Conservation (phyloP, 2,113 vertebrate genomes). For the Corythaixoides concolor region DNA sequence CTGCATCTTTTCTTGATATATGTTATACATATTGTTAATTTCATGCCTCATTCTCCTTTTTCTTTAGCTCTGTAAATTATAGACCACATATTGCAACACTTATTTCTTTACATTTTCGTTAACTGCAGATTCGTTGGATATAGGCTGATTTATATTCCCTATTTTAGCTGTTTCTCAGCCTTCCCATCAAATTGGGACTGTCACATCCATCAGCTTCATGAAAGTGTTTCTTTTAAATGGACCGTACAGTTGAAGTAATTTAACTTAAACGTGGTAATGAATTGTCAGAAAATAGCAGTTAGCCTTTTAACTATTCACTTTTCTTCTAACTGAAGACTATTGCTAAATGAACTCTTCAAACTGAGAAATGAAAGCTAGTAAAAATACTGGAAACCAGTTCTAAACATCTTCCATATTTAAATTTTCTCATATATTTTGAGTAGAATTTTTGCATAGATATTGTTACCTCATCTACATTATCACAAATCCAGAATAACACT, state of each 20-base stretch:
- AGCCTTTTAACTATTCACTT: too few species aligned
- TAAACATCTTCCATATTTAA: background rate
- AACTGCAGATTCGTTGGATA: background rate
- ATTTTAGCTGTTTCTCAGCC: background rate
- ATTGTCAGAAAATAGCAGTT: background rate
- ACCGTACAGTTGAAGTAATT: background rate
- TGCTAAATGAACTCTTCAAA: background rate
- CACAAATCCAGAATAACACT: background rate
- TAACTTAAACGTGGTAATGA: background rate
- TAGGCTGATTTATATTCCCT: background rate
- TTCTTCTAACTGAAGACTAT: too few species aligned
- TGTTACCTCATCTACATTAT: background rate
- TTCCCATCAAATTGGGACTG: background rate
- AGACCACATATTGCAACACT: background rate
- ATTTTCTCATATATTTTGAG: background rate
- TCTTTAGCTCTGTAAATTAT: background rate
- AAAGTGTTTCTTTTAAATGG: background rate
- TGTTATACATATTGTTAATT: background rate
- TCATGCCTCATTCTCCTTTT: background rate
- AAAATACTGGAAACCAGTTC: background rate
- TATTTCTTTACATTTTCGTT: background rate
- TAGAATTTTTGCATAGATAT: background rate
- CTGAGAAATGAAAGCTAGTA: background rate
- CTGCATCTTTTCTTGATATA: background rate
- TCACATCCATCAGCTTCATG: background rate